Conservation (phyloP, 2,113 vertebrate genomes). For the Pampusana beccarii region DNA sequence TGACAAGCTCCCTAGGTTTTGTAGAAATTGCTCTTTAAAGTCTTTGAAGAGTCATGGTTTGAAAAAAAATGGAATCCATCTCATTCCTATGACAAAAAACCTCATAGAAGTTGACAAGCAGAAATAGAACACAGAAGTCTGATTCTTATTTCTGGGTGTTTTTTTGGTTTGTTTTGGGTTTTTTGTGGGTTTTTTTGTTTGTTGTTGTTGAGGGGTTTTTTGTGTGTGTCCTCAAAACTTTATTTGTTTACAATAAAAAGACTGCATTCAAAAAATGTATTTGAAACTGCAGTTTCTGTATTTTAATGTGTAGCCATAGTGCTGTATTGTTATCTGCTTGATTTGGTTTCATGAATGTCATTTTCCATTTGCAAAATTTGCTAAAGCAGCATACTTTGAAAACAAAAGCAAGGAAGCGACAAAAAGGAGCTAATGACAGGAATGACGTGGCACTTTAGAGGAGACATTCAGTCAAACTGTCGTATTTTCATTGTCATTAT, state of each 20-base stretch:
- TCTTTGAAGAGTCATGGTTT: not conserved
- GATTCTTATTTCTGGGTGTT: not conserved
- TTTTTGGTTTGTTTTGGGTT: no score
- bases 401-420: not conserved
- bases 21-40: not conserved
- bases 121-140: not conserved
- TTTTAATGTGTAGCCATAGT: not conserved
- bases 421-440: not conserved
- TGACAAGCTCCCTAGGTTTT: not conserved
- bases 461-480: not conserved
- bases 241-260: not conserved
- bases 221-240: not conserved
- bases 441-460: not conserved
- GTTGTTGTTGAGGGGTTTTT: no score
- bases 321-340: not conserved
- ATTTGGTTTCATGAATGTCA: not conserved
- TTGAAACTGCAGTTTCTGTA: accelerated
- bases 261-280: not conserved
- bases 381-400: not conserved
- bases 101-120: not conserved
- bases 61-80: not conserved
- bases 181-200: no score
- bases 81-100: not conserved
- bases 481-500: not conserved
- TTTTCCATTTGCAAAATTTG: not conserved